Evolutionary conservation across 2,888 invertebrate species (phyloP).

Genomic region (Gymnosoma rotundatum): DNA sequence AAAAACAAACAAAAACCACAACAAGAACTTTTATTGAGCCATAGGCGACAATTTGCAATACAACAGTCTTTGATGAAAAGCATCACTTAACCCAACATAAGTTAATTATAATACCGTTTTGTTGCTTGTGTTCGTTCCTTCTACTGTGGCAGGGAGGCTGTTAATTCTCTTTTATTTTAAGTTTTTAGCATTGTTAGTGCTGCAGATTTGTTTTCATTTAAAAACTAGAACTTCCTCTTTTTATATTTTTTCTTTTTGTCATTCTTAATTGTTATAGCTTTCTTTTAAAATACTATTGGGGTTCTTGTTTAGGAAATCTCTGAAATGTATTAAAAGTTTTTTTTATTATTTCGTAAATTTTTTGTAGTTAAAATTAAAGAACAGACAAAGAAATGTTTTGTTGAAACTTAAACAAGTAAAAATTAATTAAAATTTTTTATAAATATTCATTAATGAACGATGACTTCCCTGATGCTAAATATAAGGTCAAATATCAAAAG

Average conservation of each 20-base stretch:
- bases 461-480: no score
- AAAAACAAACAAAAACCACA: conserved; percentile 26
- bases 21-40: conserved; percentile 62
- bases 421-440: no score
- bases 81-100: conserved; percentile 73
- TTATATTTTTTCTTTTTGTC: conserved; percentile 10
- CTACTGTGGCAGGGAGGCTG: not conserved
- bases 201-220: conserved; percentile 36
- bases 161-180: not conserved
- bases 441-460: no score
- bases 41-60: conserved; percentile 72
- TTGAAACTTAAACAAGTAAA: not conserved
- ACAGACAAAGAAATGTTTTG: not conserved
- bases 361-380: conserved; percentile 2
- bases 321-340: conserved; percentile 21
- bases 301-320: conserved; percentile 43
- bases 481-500: no score
- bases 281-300: conserved; percentile 1
- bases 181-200: conserved; percentile 21
- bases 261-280: conserved; percentile 37
- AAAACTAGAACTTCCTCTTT: conserved; percentile 19
- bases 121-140: conserved; percentile 26
- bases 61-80: conserved; percentile 70
- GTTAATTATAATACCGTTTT: conserved; percentile 71
- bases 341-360: not conserved